Conservation (phyloP, 1,140 invertebrate species). For the Euura saliciscinereae region DNA sequence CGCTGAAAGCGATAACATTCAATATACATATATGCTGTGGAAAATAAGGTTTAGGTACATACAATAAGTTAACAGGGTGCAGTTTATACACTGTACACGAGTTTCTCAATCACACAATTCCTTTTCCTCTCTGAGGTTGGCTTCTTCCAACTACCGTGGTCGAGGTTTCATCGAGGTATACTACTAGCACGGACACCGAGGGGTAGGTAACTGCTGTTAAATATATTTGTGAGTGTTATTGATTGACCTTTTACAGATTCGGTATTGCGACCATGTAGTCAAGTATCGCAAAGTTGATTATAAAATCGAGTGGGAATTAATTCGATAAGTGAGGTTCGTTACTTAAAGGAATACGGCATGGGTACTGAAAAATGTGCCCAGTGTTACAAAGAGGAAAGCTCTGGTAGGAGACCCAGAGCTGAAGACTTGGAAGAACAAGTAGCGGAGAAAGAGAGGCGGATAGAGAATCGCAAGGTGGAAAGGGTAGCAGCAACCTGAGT, state of each 20-base stretch:
- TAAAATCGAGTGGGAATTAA: constrained; percentile 8
- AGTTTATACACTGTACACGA: constrained; percentile 5
- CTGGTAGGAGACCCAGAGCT: background rate
- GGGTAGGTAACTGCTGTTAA: background rate
- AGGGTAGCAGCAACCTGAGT: constrained; percentile 33
- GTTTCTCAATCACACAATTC: background rate
- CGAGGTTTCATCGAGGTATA: background rate
- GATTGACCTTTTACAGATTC: background rate
- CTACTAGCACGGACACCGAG: background rate
- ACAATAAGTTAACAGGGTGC: background rate
- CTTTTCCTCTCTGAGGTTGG: background rate
- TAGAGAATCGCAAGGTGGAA: constrained; percentile 20
- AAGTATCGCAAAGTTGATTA: background rate
- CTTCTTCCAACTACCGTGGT: background rate
- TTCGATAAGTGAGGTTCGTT: constrained; percentile 14
- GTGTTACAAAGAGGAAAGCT: constrained; percentile 13
- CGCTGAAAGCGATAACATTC: too few relatives aligned
- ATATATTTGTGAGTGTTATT: constrained; percentile 5
- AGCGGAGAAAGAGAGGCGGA: background rate
- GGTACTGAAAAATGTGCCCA: background rate
- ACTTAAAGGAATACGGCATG: background rate
- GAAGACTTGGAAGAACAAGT: constrained; percentile 1
- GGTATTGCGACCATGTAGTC: background rate
- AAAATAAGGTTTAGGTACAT: too few relatives aligned
- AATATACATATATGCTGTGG: too few relatives aligned